phyloP scores from a whole-genome alignment of 2,797 vertebrate genomes.

The Spatula versicolor region DNA sequence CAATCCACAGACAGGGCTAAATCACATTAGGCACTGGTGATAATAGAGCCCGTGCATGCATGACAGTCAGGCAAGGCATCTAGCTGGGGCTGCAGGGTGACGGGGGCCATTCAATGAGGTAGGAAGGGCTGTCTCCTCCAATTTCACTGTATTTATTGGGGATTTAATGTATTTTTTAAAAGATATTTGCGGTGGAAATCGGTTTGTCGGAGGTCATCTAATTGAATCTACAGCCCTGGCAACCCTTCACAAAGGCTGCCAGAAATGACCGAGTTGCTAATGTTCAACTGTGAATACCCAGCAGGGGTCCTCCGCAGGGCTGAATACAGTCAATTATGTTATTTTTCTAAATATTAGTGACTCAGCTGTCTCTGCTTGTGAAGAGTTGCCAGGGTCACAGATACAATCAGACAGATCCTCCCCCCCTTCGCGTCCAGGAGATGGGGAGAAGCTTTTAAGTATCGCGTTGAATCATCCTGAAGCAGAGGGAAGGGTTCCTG shows the following conservation, averaged over 20 bases:
- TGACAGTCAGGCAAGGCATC: background rate
- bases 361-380: constrained; percentile 76
- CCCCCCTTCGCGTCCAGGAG: constrained; percentile 18
- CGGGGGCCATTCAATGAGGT: constrained; percentile 38
- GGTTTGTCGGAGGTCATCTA: constrained; percentile 64
- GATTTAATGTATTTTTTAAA: constrained; percentile 38
- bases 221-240: constrained; percentile 60
- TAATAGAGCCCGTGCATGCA: background rate
- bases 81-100: background rate
- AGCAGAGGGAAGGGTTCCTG: background rate
- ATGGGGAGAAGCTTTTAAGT: background rate
- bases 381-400: constrained; percentile 74
- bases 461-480: accelerated
- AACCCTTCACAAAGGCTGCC: constrained; percentile 68
- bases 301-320: constrained; percentile 58
- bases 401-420: constrained; percentile 65
- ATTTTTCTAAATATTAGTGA: constrained; percentile 80
- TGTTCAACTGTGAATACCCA: constrained; percentile 71
- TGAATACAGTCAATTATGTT: constrained; percentile 77
- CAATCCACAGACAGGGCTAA: background rate
- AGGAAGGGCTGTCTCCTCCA: constrained; percentile 65
- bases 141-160: constrained; percentile 58
- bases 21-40: constrained; percentile 26
- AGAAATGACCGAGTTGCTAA: constrained; percentile 72
- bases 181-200: constrained; percentile 57